Percentiles rank a stretch among this genome's conserved stretches.
These are phyloP conservation scores for Phalacrocorax brasilianus DNA, from an alignment of 2,113 vertebrate species.

Conservation along the genomic window DNA sequence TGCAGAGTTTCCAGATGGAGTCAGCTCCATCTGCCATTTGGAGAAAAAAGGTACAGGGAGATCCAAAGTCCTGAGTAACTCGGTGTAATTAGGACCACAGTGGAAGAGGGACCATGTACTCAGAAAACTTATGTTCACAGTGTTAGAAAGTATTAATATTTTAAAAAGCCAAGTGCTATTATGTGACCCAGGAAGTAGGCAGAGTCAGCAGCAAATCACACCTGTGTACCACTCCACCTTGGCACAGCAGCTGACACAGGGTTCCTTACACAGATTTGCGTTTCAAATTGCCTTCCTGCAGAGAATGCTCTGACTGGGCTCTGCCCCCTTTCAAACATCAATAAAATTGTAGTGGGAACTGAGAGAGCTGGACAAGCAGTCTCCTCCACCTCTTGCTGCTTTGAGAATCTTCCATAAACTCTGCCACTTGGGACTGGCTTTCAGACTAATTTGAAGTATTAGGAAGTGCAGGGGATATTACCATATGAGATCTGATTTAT, in stretches of 20 bases:
- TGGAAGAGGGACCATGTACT: not conserved
- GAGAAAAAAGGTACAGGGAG: not conserved
- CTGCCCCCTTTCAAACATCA: not conserved
- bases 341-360: not conserved
- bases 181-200: not conserved
- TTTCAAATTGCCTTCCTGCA: not conserved
- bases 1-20: not conserved
- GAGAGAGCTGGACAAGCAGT: not conserved
- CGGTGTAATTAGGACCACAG: not conserved
- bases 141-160: not conserved
- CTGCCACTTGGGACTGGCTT: not conserved
- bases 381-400: not conserved
- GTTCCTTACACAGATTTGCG: not conserved
- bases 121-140: not conserved
- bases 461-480: not conserved
- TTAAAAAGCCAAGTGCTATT: not conserved
- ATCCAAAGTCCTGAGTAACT: not conserved
- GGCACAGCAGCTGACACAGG: not conserved
- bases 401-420: not conserved
- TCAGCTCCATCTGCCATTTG: not conserved
- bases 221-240: not conserved
- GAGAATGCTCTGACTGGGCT: not conserved
- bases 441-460: not conserved
- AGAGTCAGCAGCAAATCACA: not conserved
- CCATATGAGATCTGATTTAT: not conserved